phyloP scores from a whole-genome alignment of 1,140 invertebrate species.

The Drosophila obscura region DNA sequence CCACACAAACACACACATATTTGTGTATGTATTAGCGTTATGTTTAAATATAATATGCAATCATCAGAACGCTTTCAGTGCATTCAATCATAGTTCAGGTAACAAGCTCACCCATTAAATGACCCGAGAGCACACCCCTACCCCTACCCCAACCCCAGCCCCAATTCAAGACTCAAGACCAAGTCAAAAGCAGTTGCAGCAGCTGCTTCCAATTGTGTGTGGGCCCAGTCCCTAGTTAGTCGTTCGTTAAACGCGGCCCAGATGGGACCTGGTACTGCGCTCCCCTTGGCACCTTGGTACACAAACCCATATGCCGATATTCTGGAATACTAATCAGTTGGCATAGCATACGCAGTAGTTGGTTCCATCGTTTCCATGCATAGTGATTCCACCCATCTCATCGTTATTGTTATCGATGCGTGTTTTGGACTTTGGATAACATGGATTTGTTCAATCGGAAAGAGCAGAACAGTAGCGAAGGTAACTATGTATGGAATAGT shows the following conservation, averaged over 20 bases:
- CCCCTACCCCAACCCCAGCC: too few species aligned
- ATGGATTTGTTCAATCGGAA: slow-evolving; percentile 28
- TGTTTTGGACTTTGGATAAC: slow-evolving; percentile 7
- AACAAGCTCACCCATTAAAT: slow-evolving; percentile 25
- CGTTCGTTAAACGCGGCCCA: slow-evolving; percentile 47
- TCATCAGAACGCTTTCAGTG: slow-evolving; percentile 23
- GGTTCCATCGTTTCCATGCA: slow-evolving; percentile 10
- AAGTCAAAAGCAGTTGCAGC: slow-evolving; percentile 22
- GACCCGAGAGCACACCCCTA: not conserved
- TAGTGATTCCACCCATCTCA: not conserved
- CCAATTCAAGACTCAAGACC: not conserved
- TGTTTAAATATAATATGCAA: slow-evolving; percentile 17
- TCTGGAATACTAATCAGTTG: slow-evolving; percentile 20
- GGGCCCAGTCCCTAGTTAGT: slow-evolving; percentile 39
- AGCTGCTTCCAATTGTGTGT: slow-evolving; percentile 31
- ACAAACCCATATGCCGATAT: slow-evolving; percentile 9
- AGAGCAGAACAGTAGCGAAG: slow-evolving; percentile 13
- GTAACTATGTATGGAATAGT: slow-evolving; percentile 11
- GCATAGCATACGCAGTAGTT: not conserved
- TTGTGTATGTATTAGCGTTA: not conserved
- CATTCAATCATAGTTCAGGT: slow-evolving; percentile 39
- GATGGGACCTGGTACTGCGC: slow-evolving; percentile 33
- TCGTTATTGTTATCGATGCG: slow-evolving; percentile 14
- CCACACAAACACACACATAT: not conserved
- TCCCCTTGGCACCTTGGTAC: too few species aligned